Conservation (phyloP, 1,140 invertebrate species). For the Achatina immaculata region DNA sequence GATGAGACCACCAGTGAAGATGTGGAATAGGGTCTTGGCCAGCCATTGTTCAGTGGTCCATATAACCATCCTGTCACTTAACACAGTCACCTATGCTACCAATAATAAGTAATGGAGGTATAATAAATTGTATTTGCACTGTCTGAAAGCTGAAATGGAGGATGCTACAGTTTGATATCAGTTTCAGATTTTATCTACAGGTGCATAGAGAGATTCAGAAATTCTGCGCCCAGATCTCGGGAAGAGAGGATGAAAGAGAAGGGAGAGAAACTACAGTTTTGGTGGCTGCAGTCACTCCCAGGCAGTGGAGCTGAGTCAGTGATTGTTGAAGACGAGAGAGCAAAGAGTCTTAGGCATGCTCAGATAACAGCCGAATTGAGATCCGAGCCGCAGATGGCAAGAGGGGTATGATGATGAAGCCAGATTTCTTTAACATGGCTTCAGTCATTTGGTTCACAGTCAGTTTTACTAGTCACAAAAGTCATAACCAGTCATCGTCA, state of each 20-base stretch:
- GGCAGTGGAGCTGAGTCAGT: neutral
- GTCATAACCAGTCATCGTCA: too few relatives aligned
- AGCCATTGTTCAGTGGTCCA: too few relatives aligned
- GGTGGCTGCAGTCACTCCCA: conserved; percentile 27
- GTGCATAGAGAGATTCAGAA: conserved; percentile 20
- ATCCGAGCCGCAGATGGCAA: neutral
- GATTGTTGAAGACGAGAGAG: neutral
- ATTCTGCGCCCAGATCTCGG: conserved; percentile 24
- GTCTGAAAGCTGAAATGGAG: too few relatives aligned
- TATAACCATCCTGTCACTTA: too few relatives aligned
- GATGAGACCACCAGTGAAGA: too few relatives aligned
- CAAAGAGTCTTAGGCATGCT: neutral
- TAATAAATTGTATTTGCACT: too few relatives aligned
- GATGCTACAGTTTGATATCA: too few relatives aligned
- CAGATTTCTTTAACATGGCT: neutral
- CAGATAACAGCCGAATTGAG: neutral
- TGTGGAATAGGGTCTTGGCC: too few relatives aligned
- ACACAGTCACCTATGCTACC: too few relatives aligned
- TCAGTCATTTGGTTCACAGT: too few relatives aligned
- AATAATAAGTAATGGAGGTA: too few relatives aligned
- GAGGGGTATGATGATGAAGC: neutral
- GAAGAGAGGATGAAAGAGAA: conserved; percentile 34
- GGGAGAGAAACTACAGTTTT: neutral
- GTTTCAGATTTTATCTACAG: conserved; percentile 4
- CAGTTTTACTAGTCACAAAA: too few relatives aligned